Evolutionary conservation across 1,140 invertebrate genomes (phyloP), one percentile per base, ranked within the genome.

Genomic region (Babylonia areolata): DNA sequence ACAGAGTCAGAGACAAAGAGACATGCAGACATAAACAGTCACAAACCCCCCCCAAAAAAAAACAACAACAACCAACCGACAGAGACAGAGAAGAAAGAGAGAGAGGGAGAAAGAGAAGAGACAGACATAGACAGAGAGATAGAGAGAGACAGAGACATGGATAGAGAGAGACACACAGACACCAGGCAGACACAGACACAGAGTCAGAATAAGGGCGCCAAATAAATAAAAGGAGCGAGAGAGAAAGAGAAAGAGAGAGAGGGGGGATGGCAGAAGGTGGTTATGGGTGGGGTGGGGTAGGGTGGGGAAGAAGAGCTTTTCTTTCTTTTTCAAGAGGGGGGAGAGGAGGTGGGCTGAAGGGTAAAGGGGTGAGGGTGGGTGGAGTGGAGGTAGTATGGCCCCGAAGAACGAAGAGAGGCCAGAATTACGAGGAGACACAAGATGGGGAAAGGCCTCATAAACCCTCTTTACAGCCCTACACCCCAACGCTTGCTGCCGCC

Each of bases 371-470:
- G 31, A 33, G 71, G 33, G 71, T 51, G 2, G n/a, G n/a, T n/a
- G n/a, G n/a, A n/a, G n/a, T n/a, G n/a, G n/a, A n/a, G n/a, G n/a
- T n/a, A n/a, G n/a, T n/a, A n/a, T n/a, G n/a, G n/a, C n/a, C n/a
- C n/a, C n/a, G n/a, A n/a, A n/a, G n/a, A n/a, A n/a, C n/a, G n/a
- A n/a, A n/a, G n/a, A n/a, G n/a, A n/a, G n/a, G n/a, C 75, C 35
- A 40, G 40, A 77, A 37, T 77, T 77, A 77, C 75, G 75, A 77
- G 75, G 37, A 2, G 28, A 28, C 37, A 17, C 33, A 77, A 37
- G 75, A 77, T 77, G 75, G 37, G 46, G 28, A 77, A 77, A 77
- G 35, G 75, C 15, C 75, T 37, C 75, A 77, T 77, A 77, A 77
- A 77, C 15, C 75, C 35, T 77, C 15, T 77, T 77, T 40, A 39